Conservation (phyloP, 2,888 invertebrate species). For the Stenurella melanura region DNA sequence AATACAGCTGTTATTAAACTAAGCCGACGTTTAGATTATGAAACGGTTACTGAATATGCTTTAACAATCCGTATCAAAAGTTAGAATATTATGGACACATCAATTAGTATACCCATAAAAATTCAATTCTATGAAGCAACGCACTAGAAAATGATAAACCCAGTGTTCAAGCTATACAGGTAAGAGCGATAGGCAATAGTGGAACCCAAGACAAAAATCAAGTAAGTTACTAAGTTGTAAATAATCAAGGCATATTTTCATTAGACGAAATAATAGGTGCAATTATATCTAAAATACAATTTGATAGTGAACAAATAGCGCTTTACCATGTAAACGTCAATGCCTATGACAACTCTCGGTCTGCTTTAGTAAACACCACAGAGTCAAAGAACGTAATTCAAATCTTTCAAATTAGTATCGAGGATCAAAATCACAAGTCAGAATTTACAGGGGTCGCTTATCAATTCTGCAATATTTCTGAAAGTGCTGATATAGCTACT, state of each 20-base stretch:
- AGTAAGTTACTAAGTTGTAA: slow-evolving; percentile 85
- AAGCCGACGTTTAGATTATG: slow-evolving; percentile 87
- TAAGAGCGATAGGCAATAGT: slow-evolving; percentile 88
- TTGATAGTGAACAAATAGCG: slow-evolving; percentile 90
- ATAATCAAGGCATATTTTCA: slow-evolving; percentile 81
- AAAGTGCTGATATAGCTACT: slow-evolving; percentile 88
- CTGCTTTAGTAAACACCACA: slow-evolving; percentile 79
- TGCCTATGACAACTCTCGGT: slow-evolving; percentile 92
- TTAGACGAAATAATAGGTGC: slow-evolving; percentile 92
- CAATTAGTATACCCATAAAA: slow-evolving; percentile 85
- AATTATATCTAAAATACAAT: slow-evolving; percentile 86
- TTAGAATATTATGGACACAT: slow-evolving; percentile 86
- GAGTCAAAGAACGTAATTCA: slow-evolving; percentile 86
- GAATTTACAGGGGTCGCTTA: slow-evolving; percentile 87
- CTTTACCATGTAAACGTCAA: slow-evolving; percentile 89
- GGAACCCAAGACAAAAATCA: slow-evolving; percentile 89
- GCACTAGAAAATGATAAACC: slow-evolving; percentile 90
- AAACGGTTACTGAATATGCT: slow-evolving; percentile 88
- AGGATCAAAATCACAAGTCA: slow-evolving; percentile 96
- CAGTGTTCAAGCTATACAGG: slow-evolving; percentile 91
- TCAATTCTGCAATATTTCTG: slow-evolving; percentile 84
- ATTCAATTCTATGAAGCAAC: slow-evolving; percentile 85
- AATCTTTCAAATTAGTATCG: slow-evolving; percentile 92
- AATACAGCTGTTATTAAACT: slow-evolving; percentile 85
- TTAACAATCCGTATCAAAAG: slow-evolving; percentile 89